Percentiles rank a stretch among this genome's conserved stretches.
These are phyloP conservation scores for Ctena decussata DNA, from an alignment of 2,888 invertebrate genomes.

Conservation along the genomic window DNA sequence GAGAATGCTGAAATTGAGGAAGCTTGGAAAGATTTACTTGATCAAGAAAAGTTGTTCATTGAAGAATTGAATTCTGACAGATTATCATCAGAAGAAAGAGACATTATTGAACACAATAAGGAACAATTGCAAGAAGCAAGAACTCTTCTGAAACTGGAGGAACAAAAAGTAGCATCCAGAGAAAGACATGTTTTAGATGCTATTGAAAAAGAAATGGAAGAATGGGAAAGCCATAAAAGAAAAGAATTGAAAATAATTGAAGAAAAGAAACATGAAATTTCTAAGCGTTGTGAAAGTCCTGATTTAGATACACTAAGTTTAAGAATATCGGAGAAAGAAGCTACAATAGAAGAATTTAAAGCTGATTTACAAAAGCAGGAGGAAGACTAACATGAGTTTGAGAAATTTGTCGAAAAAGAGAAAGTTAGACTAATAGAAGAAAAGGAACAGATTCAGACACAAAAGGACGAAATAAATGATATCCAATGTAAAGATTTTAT, in stretches of 20 bases:
- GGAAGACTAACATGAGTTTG: slow-evolving; percentile 41
- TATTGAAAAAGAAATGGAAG: slow-evolving; percentile 79
- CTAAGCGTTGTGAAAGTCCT: slow-evolving; percentile 74
- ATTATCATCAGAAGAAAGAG: slow-evolving; percentile 65
- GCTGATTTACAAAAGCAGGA: slow-evolving; percentile 50
- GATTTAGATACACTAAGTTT: slow-evolving; percentile 57
- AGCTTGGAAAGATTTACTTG: slow-evolving; percentile 69
- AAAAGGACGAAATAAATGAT: slow-evolving; percentile 46
- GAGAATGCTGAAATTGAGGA: slow-evolving; percentile 72
- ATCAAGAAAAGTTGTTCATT: slow-evolving; percentile 64
- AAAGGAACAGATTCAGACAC: slow-evolving; percentile 50
- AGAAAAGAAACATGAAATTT: slow-evolving; percentile 88
- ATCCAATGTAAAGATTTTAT: slow-evolving; percentile 52
- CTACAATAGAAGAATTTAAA: slow-evolving; percentile 45
- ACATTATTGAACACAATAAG: slow-evolving; percentile 66
- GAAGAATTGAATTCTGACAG: slow-evolving; percentile 44
- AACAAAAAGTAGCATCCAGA: slow-evolving; percentile 70
- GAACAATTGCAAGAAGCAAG: slow-evolving; percentile 74
- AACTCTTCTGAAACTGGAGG: slow-evolving; percentile 73
- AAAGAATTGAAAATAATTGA: slow-evolving; percentile 58
- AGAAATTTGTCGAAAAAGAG: slow-evolving; percentile 42
- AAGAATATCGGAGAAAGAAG: slow-evolving; percentile 57
- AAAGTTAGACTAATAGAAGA: slow-evolving; percentile 32
- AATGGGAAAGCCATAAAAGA: slow-evolving; percentile 89
- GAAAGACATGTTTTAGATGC: slow-evolving; percentile 76